Evolutionary conservation across 2,888 invertebrate genomes (phyloP).

Genomic region (Drosophila leonis): DNA sequence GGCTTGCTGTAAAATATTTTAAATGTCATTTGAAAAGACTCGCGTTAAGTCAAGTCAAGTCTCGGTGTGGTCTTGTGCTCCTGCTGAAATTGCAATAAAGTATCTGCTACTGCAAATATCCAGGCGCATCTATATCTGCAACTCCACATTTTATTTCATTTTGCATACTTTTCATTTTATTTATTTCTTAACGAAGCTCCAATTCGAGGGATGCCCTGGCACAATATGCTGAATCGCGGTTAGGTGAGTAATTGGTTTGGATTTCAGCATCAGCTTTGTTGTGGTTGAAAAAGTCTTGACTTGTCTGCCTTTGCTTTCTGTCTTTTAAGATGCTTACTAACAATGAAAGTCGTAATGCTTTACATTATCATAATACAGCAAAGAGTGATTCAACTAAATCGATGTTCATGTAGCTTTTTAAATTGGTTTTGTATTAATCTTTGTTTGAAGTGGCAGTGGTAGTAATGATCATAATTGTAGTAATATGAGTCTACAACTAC

Average conservation of each 20-base stretch:
- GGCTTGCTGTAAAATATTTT: conserved; percentile 68
- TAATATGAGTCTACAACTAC: too few relatives aligned
- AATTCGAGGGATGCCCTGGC: conserved; percentile 27
- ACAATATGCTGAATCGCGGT: conserved; percentile 54
- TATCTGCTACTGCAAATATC: conserved; percentile 28
- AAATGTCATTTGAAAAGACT: conserved; percentile 69
- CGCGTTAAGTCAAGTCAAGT: conserved; percentile 37
- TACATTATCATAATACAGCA: not conserved
- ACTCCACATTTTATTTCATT: conserved; percentile 32
- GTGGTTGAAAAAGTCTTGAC: not conserved
- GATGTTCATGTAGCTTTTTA: not conserved
- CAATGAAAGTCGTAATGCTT: not conserved
- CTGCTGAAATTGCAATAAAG: conserved; percentile 72
- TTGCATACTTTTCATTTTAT: conserved; percentile 33
- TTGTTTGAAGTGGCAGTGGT: not conserved
- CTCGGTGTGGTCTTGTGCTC: conserved; percentile 14
- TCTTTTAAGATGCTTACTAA: not conserved
- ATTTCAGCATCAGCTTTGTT: conserved; percentile 19
- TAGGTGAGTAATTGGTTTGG: conserved; percentile 35
- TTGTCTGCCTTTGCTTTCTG: not conserved
- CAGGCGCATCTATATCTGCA: conserved; percentile 32
- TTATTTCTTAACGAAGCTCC: conserved; percentile 19
- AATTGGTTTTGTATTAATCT: not conserved
- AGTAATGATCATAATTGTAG: too few relatives aligned
- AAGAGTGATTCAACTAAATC: not conserved